Conservation (phyloP, 64 coral and sea anemone species). For the Dendrophyllia cribrosa region DNA sequence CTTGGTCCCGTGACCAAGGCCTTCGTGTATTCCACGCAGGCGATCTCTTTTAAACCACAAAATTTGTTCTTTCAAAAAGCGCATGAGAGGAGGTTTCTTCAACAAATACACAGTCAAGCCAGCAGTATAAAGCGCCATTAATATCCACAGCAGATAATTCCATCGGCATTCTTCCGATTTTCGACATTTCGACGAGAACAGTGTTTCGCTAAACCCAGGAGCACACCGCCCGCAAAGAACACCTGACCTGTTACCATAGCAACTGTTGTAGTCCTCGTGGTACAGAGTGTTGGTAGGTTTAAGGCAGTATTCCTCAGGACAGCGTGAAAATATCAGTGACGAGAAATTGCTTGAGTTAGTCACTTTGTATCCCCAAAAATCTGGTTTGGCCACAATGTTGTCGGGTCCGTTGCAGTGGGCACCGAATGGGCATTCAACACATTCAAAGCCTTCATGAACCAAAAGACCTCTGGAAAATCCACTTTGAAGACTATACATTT, state of each 20-base stretch:
- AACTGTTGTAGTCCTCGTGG: conserved; percentile 47
- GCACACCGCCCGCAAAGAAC: conserved; percentile 56
- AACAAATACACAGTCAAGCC: conserved; percentile 38
- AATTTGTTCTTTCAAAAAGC: conserved; percentile 20
- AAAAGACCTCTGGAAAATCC: conserved; percentile 17
- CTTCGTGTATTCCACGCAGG: not conserved
- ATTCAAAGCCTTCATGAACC: not conserved
- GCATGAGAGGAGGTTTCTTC: conserved; percentile 35
- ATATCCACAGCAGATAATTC: conserved; percentile 44
- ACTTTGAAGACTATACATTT: conserved; percentile 67
- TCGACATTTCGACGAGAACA: conserved; percentile 50
- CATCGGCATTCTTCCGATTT: conserved; percentile 7
- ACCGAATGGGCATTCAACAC: conserved; percentile 62
- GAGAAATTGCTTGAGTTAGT: not conserved
- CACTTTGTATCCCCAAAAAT: conserved; percentile 67
- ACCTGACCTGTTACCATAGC: conserved; percentile 48
- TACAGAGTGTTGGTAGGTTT: not conserved
- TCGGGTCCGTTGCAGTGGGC: conserved; percentile 37
- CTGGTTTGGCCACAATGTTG: conserved; percentile 27
- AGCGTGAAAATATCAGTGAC: conserved; percentile 12
- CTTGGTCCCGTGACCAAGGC: not conserved
- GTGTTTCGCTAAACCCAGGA: conserved; percentile 48
- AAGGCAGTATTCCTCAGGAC: conserved; percentile 63
- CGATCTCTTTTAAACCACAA: conserved; percentile 56
- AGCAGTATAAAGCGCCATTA: conserved; percentile 27